Evolutionary conservation across 92 coral and sea anemone genomes (phyloP), one percentile per base, ranked within the genome.

Genomic region (Zoanthus gigantus): DNA sequence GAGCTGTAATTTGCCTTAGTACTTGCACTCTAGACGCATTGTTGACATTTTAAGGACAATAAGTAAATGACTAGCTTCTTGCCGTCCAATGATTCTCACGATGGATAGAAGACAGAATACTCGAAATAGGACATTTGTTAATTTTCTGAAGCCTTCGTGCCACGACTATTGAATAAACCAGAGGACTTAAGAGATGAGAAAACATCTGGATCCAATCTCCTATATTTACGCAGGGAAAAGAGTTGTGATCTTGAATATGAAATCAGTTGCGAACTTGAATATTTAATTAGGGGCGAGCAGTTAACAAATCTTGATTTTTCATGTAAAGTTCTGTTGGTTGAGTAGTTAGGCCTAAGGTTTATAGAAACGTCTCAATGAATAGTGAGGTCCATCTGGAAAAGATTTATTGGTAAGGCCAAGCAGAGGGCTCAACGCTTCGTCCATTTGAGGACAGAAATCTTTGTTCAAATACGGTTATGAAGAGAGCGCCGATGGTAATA

Each of bases 1-100:
- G 69, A 61, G 69, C 69, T 61, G 69, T 61, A 61, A 61, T 61
- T 61, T 61, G 69, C 69, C 69, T 61, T 18, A 61, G 69, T 61
- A 61, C 57, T 0, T 2, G 57, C 57, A 13, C 57, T 2, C 57
- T 52, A 52, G 57, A 52, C 0, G 4, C 57, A 52, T 52, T 52
- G 57, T 52, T 52, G 57, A 52, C 57, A 52, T 52, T 52, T 52
- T 52, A 1, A 52, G 7, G 57, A 52, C 57, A 52, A 52, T 52
- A 52, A 7, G 57, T 52, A 52, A 52, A 52, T 52, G 57, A 50
- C 54, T 50, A 5, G 54, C 10, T 50, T 50, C 54, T 50, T 50
- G 54, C 54, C 54, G 54, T 50, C 54, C 7, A 50, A 50, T 50
- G 54, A 50, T 5, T 10, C 10, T 50, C 54, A 10, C 54, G 10